phyloP scores from a whole-genome alignment of 2,888 invertebrate genomes.

The Apodemia zela region DNA sequence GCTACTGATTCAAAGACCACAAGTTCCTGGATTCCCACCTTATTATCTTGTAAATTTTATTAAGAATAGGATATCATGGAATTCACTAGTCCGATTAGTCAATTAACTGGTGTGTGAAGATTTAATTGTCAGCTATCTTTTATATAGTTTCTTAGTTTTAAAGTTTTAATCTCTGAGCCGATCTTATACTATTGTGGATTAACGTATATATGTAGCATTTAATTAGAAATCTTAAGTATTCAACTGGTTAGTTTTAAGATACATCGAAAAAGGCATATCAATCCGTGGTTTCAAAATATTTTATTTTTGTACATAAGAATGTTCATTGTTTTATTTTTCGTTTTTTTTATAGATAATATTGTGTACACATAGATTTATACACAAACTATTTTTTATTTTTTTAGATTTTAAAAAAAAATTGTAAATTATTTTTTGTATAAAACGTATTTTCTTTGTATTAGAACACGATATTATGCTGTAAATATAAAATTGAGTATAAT shows the following conservation, averaged over 20 bases:
- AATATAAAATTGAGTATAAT: neutral
- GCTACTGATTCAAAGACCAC: too few relatives aligned
- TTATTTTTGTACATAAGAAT: conserved; percentile 1
- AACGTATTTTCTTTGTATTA: neutral
- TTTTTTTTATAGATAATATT: neutral
- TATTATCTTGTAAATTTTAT: too few relatives aligned
- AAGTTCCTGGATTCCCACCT: too few relatives aligned
- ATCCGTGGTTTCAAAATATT: neutral
- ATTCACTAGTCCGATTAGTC: neutral
- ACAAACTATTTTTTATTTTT: conserved; percentile 4
- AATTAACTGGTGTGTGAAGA: neutral
- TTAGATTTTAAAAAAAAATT: too few relatives aligned
- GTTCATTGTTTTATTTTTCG: neutral
- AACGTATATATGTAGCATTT: neutral
- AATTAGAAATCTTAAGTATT: neutral
- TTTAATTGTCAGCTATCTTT: neutral
- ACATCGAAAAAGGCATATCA: conserved; percentile 8
- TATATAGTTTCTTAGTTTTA: neutral
- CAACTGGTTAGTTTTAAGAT: neutral
- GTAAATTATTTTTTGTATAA: neutral
- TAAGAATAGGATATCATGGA: neutral
- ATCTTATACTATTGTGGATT: neutral
- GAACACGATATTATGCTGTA: neutral
- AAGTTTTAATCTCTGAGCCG: neutral
- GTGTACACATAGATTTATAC: conserved; percentile 1